Conservation (phyloP, 2,113 vertebrate genomes). For the Pelodiscus sinensis region DNA sequence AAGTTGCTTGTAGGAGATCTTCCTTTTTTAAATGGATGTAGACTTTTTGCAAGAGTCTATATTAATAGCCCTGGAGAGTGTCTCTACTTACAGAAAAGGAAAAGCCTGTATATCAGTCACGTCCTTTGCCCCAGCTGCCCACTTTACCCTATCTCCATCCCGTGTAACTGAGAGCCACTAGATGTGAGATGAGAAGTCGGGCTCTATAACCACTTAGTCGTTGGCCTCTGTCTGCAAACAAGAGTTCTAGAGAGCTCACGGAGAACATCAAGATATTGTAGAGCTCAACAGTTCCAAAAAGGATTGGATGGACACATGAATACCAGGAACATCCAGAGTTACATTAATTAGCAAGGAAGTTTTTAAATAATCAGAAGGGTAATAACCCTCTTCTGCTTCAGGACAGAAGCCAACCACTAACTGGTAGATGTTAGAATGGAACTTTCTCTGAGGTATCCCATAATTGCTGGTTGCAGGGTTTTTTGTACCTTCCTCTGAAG, state of each 20-base stretch:
- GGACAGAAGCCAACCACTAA: neutral
- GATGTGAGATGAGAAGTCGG: fast-evolving
- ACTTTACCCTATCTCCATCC: neutral
- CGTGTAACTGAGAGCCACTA: fast-evolving
- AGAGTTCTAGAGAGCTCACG: neutral
- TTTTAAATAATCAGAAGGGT: neutral
- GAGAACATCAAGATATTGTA: neutral
- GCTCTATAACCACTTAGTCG: neutral
- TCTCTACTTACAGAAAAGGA: neutral
- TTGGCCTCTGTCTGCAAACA: conserved; percentile 21
- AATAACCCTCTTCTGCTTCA: neutral
- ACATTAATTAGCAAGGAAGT: neutral
- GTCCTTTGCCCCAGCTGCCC: neutral
- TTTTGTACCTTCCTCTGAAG: neutral
- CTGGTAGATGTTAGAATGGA: neutral
- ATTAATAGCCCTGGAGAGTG: neutral
- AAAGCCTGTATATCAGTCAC: neutral
- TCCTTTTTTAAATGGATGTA: neutral
- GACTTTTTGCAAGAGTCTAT: neutral
- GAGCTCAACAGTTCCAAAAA: neutral
- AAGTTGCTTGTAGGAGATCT: fast-evolving
- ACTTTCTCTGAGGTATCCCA: neutral
- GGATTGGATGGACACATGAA: neutral
- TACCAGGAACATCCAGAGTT: neutral
- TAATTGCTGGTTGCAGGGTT: neutral